Base-by-base conservation (phyloP, 2,888 invertebrate genomes). In the Operophtera brumata region DNA sequence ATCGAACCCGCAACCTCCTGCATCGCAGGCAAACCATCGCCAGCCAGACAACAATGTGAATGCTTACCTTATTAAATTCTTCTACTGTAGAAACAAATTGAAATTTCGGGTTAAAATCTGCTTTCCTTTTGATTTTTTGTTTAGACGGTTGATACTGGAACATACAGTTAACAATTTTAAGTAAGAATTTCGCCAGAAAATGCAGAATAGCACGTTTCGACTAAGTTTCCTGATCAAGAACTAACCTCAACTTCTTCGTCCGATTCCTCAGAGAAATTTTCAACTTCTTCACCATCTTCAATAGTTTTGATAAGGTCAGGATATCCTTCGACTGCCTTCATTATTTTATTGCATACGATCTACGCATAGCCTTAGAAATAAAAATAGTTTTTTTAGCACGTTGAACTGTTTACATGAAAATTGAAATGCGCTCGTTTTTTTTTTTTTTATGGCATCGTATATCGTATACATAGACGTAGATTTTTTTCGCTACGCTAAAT, bases 81-180 rank as follows among this genome's bases (percentile, higher is more conserved):
- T 94, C 93, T 0, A 92, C 92, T 11, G 94, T 94, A 9, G 93
- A 93, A 32, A 95, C 93, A 89, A 97, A 97, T 66, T 95, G 91
- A 73, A 97, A 97, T 28, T 92, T 93, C n/a, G 92, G 92, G 71
- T 95, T 94, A 68, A 97, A 96, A 66, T 96, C 95, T 0, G 93
- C 93, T 61, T 93, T 92, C 62, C 92, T 92, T 57, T 93, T 93
- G 34, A 92, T 92, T 65, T 94, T 95, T 66, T 94, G 92, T 77
- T 95, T 95, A 0, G 94, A 93, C 34, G 96, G 96, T 90, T 97
- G 96, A 82, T 94, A 94, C 96, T 96, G 73, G 60, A 91, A 83
- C 40, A 59, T 2, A 9, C 8, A 60, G 30, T 75, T n/a, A 41
- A 40, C 40, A 40, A 3, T 28, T 14, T 43, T n/a, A 28, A 26